Conservation (phyloP, 2,113 vertebrate genomes). For the Apaloderma vittatum region DNA sequence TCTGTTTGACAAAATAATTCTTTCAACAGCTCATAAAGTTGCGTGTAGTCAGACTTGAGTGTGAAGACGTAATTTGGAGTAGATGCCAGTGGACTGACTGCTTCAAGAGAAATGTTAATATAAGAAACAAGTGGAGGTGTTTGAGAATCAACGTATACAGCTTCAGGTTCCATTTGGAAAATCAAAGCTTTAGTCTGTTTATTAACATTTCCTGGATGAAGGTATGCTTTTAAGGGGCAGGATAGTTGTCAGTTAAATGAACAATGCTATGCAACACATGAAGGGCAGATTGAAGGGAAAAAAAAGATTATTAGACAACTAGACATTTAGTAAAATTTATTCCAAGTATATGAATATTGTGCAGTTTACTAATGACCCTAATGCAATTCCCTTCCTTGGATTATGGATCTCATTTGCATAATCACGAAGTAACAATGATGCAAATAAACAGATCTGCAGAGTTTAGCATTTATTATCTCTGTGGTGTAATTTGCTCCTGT, state of each 20-base stretch:
- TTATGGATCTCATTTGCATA: background rate
- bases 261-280: background rate
- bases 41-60: background rate
- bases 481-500: background rate
- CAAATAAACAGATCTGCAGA: background rate
- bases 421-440: background rate
- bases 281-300: background rate
- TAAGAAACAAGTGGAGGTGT: background rate
- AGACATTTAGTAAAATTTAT: background rate
- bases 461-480: background rate
- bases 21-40: background rate
- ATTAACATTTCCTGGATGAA: background rate
- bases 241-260: background rate
- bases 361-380: background rate
- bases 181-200: background rate
- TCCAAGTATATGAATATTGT: background rate
- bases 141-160: background rate
- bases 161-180: background rate
- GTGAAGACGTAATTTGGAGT: conserved; percentile 6
- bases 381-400: background rate
- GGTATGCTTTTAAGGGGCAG: background rate
- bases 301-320: background rate
- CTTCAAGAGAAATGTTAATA: background rate
- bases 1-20: background rate
- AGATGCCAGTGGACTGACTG: background rate